phyloP scores from a whole-genome alignment of 2,888 invertebrate genomes.

The Agrotis exclamationis region DNA sequence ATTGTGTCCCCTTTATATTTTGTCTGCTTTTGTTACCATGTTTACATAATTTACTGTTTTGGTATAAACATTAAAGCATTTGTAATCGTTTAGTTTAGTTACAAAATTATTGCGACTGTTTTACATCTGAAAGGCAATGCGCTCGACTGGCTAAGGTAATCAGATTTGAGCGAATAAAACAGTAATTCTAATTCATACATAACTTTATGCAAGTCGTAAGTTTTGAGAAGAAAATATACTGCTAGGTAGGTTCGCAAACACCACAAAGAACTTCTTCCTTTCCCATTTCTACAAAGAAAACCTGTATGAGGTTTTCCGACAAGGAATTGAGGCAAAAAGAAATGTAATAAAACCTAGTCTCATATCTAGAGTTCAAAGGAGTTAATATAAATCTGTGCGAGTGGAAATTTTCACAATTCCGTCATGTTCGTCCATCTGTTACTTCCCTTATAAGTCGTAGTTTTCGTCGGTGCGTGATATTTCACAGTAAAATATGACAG shows the following conservation, averaged over 20 bases:
- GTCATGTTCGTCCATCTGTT: slow-evolving; percentile 59
- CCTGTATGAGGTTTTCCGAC: slow-evolving; percentile 4
- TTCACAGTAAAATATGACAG: slow-evolving; percentile 29
- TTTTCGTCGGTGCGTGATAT: slow-evolving; percentile 41
- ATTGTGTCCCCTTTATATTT: slow-evolving; percentile 57
- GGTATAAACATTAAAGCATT: slow-evolving; percentile 52
- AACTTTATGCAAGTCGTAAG: too few species aligned
- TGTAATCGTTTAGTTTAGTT: slow-evolving; percentile 52
- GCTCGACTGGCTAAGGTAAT: slow-evolving; percentile 8
- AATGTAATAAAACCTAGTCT: slow-evolving; percentile 54
- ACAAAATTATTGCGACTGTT: slow-evolving; percentile 43
- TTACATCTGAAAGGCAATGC: slow-evolving; percentile 26
- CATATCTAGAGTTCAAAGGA: slow-evolving; percentile 58
- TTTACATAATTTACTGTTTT: slow-evolving; percentile 55
- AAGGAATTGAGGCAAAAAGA: slow-evolving; percentile 24
- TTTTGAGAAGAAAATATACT: slow-evolving; percentile 15
- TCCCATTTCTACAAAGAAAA: slow-evolving; percentile 12
- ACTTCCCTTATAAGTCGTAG: slow-evolving; percentile 38
- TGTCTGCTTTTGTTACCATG: slow-evolving; percentile 50
- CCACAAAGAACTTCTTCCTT: slow-evolving; percentile 29
- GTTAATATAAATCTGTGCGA: slow-evolving; percentile 56
- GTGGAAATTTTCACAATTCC: slow-evolving; percentile 52
- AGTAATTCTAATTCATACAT: not conserved
- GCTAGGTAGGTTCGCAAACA: not conserved
- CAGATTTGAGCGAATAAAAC: not conserved